These are phyloP conservation scores for Trichacis sp. DNA, from an alignment of 2,888 invertebrate genomes.

Conservation along the genomic window DNA sequence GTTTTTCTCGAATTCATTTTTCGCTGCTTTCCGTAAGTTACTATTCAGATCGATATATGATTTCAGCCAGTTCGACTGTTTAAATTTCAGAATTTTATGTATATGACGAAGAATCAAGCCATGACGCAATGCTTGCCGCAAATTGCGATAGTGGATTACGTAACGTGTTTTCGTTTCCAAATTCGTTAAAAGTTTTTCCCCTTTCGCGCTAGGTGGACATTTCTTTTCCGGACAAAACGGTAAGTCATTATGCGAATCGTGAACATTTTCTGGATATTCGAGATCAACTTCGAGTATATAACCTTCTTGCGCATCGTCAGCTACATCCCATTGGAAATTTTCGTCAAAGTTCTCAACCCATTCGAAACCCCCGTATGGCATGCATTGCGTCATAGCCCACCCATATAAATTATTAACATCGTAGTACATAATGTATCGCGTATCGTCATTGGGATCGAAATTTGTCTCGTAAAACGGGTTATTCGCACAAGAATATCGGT, in stretches of 20 bases:
- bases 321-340: not conserved
- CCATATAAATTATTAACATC: constrained; percentile 63
- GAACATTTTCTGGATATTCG: constrained; percentile 10
- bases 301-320: not conserved
- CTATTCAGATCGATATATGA: constrained; percentile 55
- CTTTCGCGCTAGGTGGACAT: constrained; percentile 27
- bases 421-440: constrained; percentile 54
- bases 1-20: too few relatives aligned
- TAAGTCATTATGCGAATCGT: constrained; percentile 11
- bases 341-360: constrained; percentile 45
- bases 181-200: constrained; percentile 45
- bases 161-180: constrained; percentile 51
- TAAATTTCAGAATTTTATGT: constrained; percentile 54
- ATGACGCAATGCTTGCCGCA: constrained; percentile 50
- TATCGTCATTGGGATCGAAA: too few relatives aligned
- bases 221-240: constrained; percentile 41
- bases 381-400: constrained; percentile 54
- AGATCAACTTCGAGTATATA: constrained; percentile 16
- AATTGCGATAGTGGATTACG: constrained; percentile 56
- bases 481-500: too few relatives aligned
- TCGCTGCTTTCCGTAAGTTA: too few relatives aligned
- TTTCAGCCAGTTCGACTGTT: constrained; percentile 51
- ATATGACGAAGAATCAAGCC: constrained; percentile 47
- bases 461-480: too few relatives aligned
- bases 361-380: constrained; percentile 53